Conservation (phyloP, 2,113 vertebrate species). For the Tetrao urogallus region DNA sequence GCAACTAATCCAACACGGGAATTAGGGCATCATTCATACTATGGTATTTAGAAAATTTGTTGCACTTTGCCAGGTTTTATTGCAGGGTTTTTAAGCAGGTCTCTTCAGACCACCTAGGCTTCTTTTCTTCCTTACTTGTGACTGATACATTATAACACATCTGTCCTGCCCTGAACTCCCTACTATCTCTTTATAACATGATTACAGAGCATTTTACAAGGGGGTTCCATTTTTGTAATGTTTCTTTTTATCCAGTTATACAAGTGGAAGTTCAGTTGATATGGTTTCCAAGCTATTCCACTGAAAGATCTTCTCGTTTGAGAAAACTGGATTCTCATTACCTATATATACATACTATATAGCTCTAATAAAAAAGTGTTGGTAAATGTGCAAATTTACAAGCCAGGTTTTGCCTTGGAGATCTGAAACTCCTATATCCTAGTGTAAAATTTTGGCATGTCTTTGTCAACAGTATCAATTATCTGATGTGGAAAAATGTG, state of each 20-base stretch:
- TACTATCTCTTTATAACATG: background rate
- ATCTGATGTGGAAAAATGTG: background rate
- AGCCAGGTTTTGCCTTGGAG: background rate
- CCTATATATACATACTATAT: background rate
- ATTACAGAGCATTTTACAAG: background rate
- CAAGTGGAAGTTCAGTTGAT: background rate
- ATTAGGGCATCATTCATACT: slow-evolving; percentile 7
- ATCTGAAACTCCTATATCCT: background rate
- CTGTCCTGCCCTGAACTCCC: background rate
- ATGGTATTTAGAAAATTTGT: background rate
- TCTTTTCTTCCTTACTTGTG: slow-evolving; percentile 24
- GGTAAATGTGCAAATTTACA: background rate
- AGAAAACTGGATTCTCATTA: background rate
- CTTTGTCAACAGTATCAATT: background rate
- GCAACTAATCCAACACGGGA: background rate
- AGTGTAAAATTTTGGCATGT: background rate
- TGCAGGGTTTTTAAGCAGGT: background rate
- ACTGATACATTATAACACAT: background rate
- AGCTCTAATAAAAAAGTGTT: background rate
- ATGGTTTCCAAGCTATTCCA: background rate
- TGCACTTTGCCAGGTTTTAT: background rate
- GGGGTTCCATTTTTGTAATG: background rate
- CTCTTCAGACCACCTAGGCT: slow-evolving; percentile 19
- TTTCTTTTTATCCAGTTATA: background rate
- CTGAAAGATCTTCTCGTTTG: background rate